Percentiles rank a stretch among this genome's conserved stretches.
Conservation (phyloP, 2,113 vertebrate species). For the Tachuris rubrigastra region DNA sequence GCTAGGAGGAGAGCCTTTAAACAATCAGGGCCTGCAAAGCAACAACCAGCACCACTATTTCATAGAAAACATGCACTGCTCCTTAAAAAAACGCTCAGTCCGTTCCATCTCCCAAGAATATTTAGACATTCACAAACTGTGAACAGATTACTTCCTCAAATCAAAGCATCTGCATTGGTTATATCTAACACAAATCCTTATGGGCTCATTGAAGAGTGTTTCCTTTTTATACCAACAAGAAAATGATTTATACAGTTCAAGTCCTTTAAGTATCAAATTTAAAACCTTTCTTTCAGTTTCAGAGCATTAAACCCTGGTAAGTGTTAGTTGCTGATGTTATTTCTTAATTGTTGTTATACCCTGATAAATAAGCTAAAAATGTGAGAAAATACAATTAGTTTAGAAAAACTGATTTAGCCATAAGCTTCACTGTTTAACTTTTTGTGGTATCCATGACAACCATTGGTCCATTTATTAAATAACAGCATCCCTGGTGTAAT, state of each 20-base stretch:
- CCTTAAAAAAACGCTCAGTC: background rate
- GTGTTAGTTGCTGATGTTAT: background rate
- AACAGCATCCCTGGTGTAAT: conserved; percentile 57
- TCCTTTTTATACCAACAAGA: background rate
- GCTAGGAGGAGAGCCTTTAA: background rate
- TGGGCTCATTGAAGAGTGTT: background rate
- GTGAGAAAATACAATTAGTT: conserved; percentile 76
- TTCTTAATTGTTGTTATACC: conserved; percentile 67
- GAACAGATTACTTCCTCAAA: background rate
- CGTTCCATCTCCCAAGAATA: background rate
- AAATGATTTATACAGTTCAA: background rate
- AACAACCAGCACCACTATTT: background rate
- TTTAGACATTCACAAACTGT: background rate
- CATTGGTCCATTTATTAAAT: conserved; percentile 66
- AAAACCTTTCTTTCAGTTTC: background rate
- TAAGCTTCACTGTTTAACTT: conserved; percentile 64
- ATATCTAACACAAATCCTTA: background rate
- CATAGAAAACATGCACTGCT: background rate
- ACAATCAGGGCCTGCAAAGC: background rate
- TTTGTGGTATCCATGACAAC: conserved; percentile 74
- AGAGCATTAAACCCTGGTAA: background rate
- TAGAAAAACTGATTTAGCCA: conserved; percentile 70
- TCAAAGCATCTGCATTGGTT: background rate
- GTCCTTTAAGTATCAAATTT: background rate
- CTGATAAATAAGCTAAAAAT: conserved; percentile 71